phyloP scores from a whole-genome alignment of 2,797 vertebrate species.

The Semotilus atromaculatus region DNA sequence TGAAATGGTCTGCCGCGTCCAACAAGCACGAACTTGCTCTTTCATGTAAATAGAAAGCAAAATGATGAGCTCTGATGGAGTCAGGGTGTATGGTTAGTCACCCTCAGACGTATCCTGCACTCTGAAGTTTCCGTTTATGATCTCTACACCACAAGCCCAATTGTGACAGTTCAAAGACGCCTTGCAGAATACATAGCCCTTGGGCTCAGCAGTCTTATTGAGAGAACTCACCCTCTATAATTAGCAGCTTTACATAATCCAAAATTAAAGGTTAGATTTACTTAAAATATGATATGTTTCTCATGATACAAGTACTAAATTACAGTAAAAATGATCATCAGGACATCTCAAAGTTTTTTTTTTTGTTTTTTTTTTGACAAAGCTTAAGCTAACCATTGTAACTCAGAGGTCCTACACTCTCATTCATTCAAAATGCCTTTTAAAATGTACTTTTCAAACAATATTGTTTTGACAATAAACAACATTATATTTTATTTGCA shows the following conservation, averaged over 20 bases:
- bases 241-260: constrained; percentile 61
- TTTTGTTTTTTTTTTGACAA: not conserved
- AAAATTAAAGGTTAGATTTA: constrained; percentile 61
- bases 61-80: constrained; percentile 42
- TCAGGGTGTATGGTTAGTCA: constrained; percentile 68
- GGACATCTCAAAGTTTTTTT: not conserved
- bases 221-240: constrained; percentile 65
- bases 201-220: constrained; percentile 64
- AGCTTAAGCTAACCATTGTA: not conserved
- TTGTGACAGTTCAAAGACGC: constrained; percentile 79
- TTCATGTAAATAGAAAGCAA: constrained; percentile 39
- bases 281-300: constrained; percentile 40
- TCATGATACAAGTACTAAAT: constrained; percentile 29
- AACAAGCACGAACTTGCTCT: constrained; percentile 40
- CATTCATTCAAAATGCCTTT: not conserved
- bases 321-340: not conserved
- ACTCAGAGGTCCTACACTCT: not conserved
- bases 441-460: not conserved
- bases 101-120: constrained; percentile 74
- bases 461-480: constrained; percentile 23
- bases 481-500: constrained; percentile 31
- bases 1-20: constrained; percentile 1
- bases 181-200: constrained; percentile 72
- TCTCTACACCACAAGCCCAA: constrained; percentile 72
- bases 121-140: constrained; percentile 82